phyloP scores from a whole-genome alignment of 1,140 invertebrate species.

The Amyelois transitella region DNA sequence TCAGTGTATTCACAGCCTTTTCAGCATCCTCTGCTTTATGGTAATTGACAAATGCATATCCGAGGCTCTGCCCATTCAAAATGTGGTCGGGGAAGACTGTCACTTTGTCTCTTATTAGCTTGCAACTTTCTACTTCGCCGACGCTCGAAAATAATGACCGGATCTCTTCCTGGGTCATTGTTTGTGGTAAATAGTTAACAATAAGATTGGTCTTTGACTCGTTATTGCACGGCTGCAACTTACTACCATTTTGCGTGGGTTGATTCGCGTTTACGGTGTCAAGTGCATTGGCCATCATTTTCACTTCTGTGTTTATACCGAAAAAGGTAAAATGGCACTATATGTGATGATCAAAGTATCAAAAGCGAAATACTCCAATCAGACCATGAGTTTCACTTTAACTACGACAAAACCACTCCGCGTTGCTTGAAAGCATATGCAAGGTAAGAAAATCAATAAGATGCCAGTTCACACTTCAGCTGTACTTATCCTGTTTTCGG shows the following conservation, averaged over 20 bases:
- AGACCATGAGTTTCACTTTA: slow-evolving; percentile 48
- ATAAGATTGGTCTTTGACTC: slow-evolving; percentile 87
- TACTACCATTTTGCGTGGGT: slow-evolving; percentile 76
- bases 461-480: slow-evolving; percentile 60
- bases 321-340: slow-evolving; percentile 48
- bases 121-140: slow-evolving; percentile 93
- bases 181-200: slow-evolving; percentile 94
- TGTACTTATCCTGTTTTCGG: slow-evolving; percentile 64
- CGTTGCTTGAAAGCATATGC: slow-evolving; percentile 71
- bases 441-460: slow-evolving; percentile 74
- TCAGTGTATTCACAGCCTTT: slow-evolving; percentile 89
- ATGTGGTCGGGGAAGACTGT: slow-evolving; percentile 79
- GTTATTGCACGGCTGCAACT: slow-evolving; percentile 75
- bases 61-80: slow-evolving; percentile 86
- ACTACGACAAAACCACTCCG: slow-evolving; percentile 58
- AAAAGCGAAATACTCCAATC: slow-evolving; percentile 35
- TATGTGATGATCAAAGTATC: slow-evolving; percentile 26
- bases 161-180: slow-evolving; percentile 94
- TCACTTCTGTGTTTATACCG: slow-evolving; percentile 45
- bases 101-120: slow-evolving; percentile 92
- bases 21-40: slow-evolving; percentile 87
- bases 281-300: slow-evolving; percentile 73
- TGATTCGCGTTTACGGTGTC: slow-evolving; percentile 72
- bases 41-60: slow-evolving; percentile 94
- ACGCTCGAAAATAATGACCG: slow-evolving; percentile 89